A percentile compares a stretch with the other conserved stretches of the same genome.
Evolutionary conservation across 2,113 vertebrate species (phyloP).

Genomic region (Grammomys surdaster): DNA sequence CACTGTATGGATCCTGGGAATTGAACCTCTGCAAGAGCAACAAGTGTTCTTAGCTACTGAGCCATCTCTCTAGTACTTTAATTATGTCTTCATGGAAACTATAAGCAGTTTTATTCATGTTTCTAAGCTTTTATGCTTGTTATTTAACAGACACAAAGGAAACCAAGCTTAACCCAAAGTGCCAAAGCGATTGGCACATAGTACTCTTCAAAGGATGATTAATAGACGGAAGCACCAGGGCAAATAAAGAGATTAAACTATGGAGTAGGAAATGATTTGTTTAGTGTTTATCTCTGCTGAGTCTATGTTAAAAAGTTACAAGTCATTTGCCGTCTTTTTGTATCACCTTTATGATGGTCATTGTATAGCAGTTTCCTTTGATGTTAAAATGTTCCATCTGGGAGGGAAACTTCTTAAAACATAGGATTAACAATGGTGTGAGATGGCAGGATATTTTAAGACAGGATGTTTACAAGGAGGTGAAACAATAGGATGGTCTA

Average conservation of each 20-base stretch:
- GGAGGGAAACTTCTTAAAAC: not conserved
- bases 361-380: not conserved
- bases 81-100: not conserved
- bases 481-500: not conserved
- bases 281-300: not conserved
- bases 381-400: not conserved
- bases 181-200: not conserved
- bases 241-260: not conserved
- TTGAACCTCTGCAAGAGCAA: not conserved
- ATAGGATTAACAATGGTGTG: not conserved
- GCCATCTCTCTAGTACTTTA: not conserved
- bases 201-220: not conserved
- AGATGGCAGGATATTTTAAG: not conserved
- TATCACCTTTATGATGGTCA: not conserved
- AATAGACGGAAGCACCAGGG: not conserved
- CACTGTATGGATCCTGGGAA: not conserved
- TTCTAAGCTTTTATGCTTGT: constrained; percentile 6
- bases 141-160: constrained; percentile 17
- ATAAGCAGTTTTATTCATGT: not conserved
- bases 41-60: not conserved
- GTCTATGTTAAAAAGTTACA: not conserved
- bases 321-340: not conserved
- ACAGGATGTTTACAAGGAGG: not conserved
- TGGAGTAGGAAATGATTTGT: not conserved
- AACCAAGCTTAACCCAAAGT: constrained; percentile 37